Base-by-base conservation (phyloP, 2,888 invertebrate genomes). In the Dromius quadrimaculatus region DNA sequence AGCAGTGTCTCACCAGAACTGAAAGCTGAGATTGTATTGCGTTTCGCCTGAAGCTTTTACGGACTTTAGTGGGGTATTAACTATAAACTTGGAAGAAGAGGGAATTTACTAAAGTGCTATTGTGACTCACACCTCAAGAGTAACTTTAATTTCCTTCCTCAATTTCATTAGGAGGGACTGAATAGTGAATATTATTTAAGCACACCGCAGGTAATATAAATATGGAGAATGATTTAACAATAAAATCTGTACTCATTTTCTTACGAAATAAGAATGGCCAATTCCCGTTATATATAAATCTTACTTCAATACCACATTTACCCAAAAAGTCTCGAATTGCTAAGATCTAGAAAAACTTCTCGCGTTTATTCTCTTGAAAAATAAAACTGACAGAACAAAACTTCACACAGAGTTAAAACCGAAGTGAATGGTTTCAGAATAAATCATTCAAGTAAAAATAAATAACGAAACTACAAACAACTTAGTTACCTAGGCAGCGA, bases 381-480 rank as follows among this genome's bases (percentile, higher is more conserved):
- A 54, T 54, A 54, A 43, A 65, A 45, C 65, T 47, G 47, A 50
- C 65, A 47, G 65, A 36, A 34, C 17, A 65, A 65, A 65, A 65
- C 47, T 64, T 65, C 34, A 50, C 38, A 11, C 61, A 20, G 41
- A 38, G 66, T 66, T 66, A 38, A 66, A 54, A 66, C 38, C 57
- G 50, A 66, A 45, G 43, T 63, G 41, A 63, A 43, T 45, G 41
- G 63, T 54, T 54, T 38, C 38, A 28, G 38, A 50, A 66, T 38
- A 66, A 66, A 66, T 66, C 54, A 66, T 66, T 54, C 54, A 8
- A 22, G 15, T 54, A 23, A 54, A 66, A 66, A 66, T 66, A 66
- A 66, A 66, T 66, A 66, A 66, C 66, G 19, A 57, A 66, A 66
- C 66, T 54, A 54, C 66, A 66, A 50, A 66, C 66, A 54, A 66